A percentile compares a stretch with the other conserved stretches of the same genome.
These are phyloP conservation scores for Mustela lutreola DNA, from an alignment of 2,113 vertebrate species.

Conservation along the genomic window DNA sequence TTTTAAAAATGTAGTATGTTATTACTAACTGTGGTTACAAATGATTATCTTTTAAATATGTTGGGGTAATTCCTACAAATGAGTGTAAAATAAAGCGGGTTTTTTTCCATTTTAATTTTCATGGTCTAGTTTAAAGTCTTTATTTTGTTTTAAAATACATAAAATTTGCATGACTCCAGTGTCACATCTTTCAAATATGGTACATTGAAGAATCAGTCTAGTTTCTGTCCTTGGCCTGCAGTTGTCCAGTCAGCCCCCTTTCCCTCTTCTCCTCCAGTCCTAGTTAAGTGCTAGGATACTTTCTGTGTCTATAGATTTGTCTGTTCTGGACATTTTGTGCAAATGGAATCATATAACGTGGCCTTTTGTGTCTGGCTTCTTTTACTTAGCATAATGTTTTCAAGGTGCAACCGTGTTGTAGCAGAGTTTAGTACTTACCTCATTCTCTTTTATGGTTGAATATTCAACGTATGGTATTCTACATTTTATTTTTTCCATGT, in stretches of 20 bases:
- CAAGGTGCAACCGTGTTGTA: neutral
- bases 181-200: neutral
- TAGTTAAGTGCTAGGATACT: neutral
- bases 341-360: neutral
- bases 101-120: conserved; percentile 5
- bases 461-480: neutral
- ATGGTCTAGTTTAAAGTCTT: neutral
- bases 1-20: neutral
- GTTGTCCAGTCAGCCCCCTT: neutral
- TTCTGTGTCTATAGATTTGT: neutral
- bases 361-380: neutral
- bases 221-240: neutral
- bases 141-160: neutral
- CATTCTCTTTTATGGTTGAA: neutral
- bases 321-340: neutral
- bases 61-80: neutral
- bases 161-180: neutral
- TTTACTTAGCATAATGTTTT: neutral
- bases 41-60: neutral
- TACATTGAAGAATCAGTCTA: neutral
- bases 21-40: neutral
- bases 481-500: neutral
- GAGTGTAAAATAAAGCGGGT: neutral
- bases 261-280: too few species aligned
- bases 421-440: neutral